Percentiles rank a stretch among this genome's conserved stretches.
phyloP scores from a whole-genome alignment of 2,888 invertebrate species.

The Eumerus sabulonum region DNA sequence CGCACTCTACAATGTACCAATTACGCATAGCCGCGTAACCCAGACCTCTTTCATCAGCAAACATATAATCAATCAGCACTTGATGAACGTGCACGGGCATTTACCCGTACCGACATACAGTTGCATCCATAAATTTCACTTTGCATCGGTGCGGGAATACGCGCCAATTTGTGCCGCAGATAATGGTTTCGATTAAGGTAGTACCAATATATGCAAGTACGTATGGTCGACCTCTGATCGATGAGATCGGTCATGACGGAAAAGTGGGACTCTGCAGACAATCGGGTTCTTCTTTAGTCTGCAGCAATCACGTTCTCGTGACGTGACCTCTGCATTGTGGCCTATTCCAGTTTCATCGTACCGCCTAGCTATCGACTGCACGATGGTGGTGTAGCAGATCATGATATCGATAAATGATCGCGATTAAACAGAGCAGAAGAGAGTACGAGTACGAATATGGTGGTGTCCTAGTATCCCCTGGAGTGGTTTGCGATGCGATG shows the following conservation, averaged over 20 bases:
- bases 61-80: conserved; percentile 27
- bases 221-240: conserved; percentile 11
- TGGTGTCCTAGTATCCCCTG: conserved; percentile 4
- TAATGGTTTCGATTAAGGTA: conserved; percentile 19
- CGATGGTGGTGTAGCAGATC: conserved; percentile 13
- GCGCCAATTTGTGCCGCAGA: not conserved
- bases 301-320: conserved; percentile 22
- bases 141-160: not conserved
- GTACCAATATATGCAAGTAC: not conserved
- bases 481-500: not conserved
- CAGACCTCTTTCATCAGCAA: conserved; percentile 14
- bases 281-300: not conserved
- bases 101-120: too few relatives aligned
- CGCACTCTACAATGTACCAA: conserved; percentile 7
- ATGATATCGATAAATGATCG: conserved; percentile 22
- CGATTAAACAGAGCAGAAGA: conserved; percentile 10
- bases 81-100: not conserved
- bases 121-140: not conserved
- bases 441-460: not conserved
- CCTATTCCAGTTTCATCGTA: conserved; percentile 14
- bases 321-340: conserved; percentile 14
- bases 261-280: too few relatives aligned
- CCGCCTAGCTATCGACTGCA: not conserved
- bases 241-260: not conserved
- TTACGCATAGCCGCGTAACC: conserved; percentile 5